Conservation (phyloP, 2,113 vertebrate species). For the Sisor rabdophorus region DNA sequence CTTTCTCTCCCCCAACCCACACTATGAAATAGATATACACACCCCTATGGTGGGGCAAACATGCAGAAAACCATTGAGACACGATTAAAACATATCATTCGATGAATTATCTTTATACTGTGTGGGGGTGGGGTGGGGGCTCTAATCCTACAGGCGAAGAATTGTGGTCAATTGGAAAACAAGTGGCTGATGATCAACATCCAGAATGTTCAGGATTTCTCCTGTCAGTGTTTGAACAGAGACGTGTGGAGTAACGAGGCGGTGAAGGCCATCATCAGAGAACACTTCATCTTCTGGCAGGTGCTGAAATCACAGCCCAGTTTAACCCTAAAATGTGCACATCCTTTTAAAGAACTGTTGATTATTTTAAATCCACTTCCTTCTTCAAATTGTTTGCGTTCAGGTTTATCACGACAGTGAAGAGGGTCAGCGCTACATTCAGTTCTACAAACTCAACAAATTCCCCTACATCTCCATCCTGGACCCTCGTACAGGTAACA, state of each 20-base stretch:
- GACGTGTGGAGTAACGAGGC: conserved; percentile 98
- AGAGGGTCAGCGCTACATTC: conserved; percentile 97
- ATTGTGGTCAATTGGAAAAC: conserved; percentile 95
- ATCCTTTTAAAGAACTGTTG: no score
- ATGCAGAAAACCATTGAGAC: no score
- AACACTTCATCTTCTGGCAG: conserved; percentile 99
- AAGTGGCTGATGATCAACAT: conserved; percentile 99
- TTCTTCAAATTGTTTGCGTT: neutral
- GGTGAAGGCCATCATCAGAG: conserved; percentile 91
- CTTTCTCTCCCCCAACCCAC: neutral
- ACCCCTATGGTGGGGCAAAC: no score
- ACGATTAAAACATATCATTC: no score
- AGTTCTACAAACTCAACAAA: conserved; percentile 96
- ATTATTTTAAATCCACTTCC: neutral
- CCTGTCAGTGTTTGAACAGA: conserved; percentile 95
- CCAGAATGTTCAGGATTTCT: conserved; percentile 97
- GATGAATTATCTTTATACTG: no score
- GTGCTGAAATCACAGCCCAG: conserved; percentile 56
- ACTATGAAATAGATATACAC: no score
- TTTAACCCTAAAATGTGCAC: no score
- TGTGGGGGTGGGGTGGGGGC: conserved; percentile 1
- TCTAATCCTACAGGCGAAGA: conserved; percentile 81
- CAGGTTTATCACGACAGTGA: conserved; percentile 90
- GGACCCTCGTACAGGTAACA: conserved; percentile 90
- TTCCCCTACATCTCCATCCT: conserved; percentile 98